Conservation (phyloP, 2,797 vertebrate species). For the Sandelia bainsii region DNA sequence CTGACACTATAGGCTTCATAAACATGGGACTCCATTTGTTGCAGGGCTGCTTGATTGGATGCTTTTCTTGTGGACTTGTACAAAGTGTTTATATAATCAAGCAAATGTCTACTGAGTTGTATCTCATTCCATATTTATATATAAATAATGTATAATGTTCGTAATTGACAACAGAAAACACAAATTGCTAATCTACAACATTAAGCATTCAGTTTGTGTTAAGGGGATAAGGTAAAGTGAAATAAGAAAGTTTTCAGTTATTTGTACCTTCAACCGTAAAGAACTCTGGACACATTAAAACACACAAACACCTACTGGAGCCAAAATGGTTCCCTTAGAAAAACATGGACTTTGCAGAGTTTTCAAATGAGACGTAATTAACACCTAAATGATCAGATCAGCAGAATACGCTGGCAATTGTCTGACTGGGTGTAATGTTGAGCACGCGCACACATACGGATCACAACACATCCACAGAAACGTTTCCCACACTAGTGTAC, state of each 20-base stretch:
- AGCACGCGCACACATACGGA: constrained; percentile 18
- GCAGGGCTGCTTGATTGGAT: no score
- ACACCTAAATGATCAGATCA: constrained; percentile 69
- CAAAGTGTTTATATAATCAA: no score
- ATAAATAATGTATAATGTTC: no score
- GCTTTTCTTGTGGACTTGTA: no score
- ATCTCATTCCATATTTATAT: no score
- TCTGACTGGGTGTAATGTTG: constrained; percentile 60
- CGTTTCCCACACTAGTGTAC: constrained; percentile 1
- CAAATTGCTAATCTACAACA: no score
- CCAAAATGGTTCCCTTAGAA: constrained; percentile 20
- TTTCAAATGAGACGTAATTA: constrained; percentile 65
- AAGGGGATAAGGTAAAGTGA: neutral
- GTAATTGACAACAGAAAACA: no score
- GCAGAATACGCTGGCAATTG: constrained; percentile 65
- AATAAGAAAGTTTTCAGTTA: neutral
- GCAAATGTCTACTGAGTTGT: no score
- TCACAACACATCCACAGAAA: constrained; percentile 22
- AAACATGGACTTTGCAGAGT: constrained; percentile 19
- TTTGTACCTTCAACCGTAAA: neutral
- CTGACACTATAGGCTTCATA: no score
- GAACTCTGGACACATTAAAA: constrained; percentile 7
- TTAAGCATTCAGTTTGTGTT: neutral
- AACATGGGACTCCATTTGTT: no score
- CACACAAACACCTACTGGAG: constrained; percentile 7